phyloP scores from a whole-genome alignment of 2,797 vertebrate genomes.

The Anguilla marmorata region DNA sequence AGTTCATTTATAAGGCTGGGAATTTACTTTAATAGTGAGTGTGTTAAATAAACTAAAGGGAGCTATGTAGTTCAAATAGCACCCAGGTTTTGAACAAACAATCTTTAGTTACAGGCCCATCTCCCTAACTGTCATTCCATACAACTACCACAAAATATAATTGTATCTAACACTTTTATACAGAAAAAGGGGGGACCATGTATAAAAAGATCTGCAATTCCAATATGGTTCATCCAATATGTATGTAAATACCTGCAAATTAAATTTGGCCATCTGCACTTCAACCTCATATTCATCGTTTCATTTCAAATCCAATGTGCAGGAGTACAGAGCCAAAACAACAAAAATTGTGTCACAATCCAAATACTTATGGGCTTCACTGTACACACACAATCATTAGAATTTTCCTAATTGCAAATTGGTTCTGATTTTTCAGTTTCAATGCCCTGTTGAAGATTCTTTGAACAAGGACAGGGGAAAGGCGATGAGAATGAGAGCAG shows the following conservation, averaged over 20 bases:
- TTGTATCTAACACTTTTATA: not conserved
- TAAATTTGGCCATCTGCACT: too few species aligned
- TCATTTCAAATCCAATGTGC: too few species aligned
- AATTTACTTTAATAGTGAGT: not conserved
- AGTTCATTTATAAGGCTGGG: not conserved
- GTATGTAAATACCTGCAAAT: too few species aligned
- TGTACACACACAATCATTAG: too few species aligned
- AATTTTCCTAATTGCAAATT: not conserved
- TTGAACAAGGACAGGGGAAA: not conserved
- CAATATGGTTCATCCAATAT: too few species aligned
- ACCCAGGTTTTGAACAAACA: not conserved
- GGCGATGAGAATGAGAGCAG: constrained; percentile 54
- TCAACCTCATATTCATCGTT: not conserved
- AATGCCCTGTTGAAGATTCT: not conserved
- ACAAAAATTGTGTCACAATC: too few species aligned
- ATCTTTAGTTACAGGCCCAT: not conserved
- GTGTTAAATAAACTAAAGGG: not conserved
- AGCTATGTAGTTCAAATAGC: not conserved
- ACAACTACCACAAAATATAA: not conserved
- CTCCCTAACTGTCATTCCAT: not conserved
- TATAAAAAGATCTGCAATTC: too few species aligned
- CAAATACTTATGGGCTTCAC: too few species aligned
- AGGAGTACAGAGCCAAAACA: too few species aligned
- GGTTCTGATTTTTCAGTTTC: not conserved
- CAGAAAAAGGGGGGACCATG: not conserved